Base-by-base conservation (phyloP, 1,140 invertebrate species). In the Drosophila prosaltans region DNA sequence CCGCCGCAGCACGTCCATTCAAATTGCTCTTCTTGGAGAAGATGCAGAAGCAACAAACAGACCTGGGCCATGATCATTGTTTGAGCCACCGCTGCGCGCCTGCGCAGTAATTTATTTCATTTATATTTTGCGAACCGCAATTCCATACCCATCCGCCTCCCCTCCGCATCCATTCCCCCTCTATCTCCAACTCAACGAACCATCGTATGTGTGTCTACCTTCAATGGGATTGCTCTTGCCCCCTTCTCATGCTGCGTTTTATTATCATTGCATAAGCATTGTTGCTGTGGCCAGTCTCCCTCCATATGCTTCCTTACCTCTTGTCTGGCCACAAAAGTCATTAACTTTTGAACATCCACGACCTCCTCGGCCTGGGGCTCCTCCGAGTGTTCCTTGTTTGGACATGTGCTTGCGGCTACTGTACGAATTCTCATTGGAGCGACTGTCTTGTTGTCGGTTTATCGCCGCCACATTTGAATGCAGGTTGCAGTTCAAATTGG, bases 61-160 rank as follows among this genome's bases (percentile, higher is more conserved):
- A 59, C 62, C 40, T 69, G 61, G 74, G 66, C 41, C 61, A 69
- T 65, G 80, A 45, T 70, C 79, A 80, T 86, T 86, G 82, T 86
- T 77, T 67, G 78, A 65, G 55, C 48, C 60, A 75, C 51, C 68
- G 24, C 39, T 70, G 32, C 77, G 82, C 83, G 83, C 76, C 80
- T 86, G 83, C 83, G 83, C 80, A 79, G 72, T 78, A 86, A 85
- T 86, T 85, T 85, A 85, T 85, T 86, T 85, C 82, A 82, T 86
- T 88, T 86, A 79, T 75, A 73, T 72, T 76, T 86, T 55, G 70
- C 58, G 62, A 58, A 48, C 51, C 32, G 8, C 32, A 39, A 40
- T 32, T 43, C 41, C 40, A 11, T 26, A 36, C 32, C 32, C 32
- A 1, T 7, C 32, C 3, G 1, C 32, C 32, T 6, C 3, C 32